A percentile compares a stretch with the other conserved stretches of the same genome.
phyloP scores from a whole-genome alignment of 2,888 invertebrate species.

The Erannis defoliaria region DNA sequence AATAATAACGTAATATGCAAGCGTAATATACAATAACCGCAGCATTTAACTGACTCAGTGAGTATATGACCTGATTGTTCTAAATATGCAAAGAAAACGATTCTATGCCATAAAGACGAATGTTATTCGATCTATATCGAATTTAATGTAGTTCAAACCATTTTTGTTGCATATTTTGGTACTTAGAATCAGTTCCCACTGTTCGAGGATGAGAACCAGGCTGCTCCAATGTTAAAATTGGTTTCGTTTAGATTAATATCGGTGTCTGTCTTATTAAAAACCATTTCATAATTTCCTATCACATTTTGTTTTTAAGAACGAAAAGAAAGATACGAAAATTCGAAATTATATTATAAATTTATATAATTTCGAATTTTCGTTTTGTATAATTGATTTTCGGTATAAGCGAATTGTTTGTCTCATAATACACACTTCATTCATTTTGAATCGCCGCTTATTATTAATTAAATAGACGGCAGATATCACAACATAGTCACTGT shows the following conservation, averaged over 20 bases:
- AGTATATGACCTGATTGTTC: slow-evolving; percentile 51
- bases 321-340: no score
- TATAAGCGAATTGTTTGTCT: no score
- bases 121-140: slow-evolving; percentile 47
- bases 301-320: no score
- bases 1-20: no score
- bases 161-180: slow-evolving; percentile 31
- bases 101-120: slow-evolving; percentile 39
- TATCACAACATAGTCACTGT: no score
- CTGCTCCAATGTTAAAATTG: slow-evolving; percentile 49
- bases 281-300: no score
- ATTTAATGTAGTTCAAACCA: slow-evolving; percentile 50
- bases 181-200: slow-evolving; percentile 37
- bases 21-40: neutral
- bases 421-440: no score
- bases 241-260: slow-evolving; percentile 38
- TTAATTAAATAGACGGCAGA: no score
- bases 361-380: no score
- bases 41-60: slow-evolving; percentile 40
- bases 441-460: no score
- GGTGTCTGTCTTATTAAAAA: neutral
- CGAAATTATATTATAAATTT: no score
- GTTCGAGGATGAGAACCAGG: slow-evolving; percentile 50
- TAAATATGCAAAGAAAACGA: slow-evolving; percentile 43
- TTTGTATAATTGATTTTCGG: no score